These are phyloP conservation scores for Glareola pratincola DNA, from an alignment of 2,113 vertebrate genomes.

Conservation along the genomic window DNA sequence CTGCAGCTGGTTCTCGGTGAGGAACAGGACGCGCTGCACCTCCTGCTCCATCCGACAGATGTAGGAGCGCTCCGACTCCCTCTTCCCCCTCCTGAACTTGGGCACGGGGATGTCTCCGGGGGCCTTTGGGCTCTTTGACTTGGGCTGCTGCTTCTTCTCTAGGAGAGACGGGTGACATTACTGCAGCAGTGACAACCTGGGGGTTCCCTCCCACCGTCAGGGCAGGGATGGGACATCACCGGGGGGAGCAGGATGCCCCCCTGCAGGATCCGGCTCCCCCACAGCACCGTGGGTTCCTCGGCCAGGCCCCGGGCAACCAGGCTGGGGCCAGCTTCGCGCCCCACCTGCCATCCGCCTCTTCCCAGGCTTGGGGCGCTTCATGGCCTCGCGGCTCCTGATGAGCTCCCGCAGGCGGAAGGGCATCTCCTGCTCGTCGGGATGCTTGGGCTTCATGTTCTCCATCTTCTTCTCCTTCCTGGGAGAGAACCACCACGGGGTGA, in stretches of 20 bases:
- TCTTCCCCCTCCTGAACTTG: slow-evolving; percentile 75
- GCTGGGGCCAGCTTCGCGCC: rapidly evolving
- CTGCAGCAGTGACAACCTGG: background rate
- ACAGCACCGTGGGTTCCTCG: background rate
- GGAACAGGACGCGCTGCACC: slow-evolving; percentile 82
- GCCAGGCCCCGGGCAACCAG: background rate
- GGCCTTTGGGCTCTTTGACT: background rate
- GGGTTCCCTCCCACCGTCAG: background rate
- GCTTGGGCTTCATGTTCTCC: slow-evolving; percentile 71
- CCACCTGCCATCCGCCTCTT: slow-evolving; percentile 69
- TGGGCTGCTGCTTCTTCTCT: slow-evolving; percentile 21
- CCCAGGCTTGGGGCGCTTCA: slow-evolving; percentile 59
- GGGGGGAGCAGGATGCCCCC: background rate
- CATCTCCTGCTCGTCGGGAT: slow-evolving; percentile 84
- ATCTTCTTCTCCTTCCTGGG: slow-evolving; percentile 64
- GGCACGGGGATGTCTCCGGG: slow-evolving; percentile 73
- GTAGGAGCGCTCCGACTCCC: slow-evolving; percentile 78
- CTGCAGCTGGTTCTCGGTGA: slow-evolving; percentile 82
- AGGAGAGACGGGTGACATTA: background rate
- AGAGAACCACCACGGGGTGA: rapidly evolving
- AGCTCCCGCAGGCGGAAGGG: slow-evolving; percentile 89
- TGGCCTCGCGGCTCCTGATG: slow-evolving; percentile 82
- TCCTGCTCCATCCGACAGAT: slow-evolving; percentile 84
- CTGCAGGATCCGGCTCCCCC: rapidly evolving
- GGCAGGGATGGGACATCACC: rapidly evolving